Conservation (phyloP, 2,888 invertebrate genomes). For the Corythucha ciliata region DNA sequence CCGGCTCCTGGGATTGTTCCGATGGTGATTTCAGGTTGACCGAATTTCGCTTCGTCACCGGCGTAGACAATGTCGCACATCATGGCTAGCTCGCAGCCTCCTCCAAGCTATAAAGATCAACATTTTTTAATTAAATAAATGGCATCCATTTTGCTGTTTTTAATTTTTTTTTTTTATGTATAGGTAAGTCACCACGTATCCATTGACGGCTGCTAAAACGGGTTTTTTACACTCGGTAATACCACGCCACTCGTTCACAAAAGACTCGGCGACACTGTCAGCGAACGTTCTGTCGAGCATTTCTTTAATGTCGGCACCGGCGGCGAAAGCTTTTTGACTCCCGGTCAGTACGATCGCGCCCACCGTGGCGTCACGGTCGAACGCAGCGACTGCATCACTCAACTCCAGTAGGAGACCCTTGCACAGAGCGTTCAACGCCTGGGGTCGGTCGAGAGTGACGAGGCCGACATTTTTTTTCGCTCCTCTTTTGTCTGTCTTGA, state of each 20-base stretch:
- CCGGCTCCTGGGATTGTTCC: conserved; percentile 98
- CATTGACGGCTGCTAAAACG: conserved; percentile 96
- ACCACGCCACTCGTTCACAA: conserved; percentile 75
- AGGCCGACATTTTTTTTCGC: conserved; percentile 83
- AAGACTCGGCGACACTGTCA: conserved; percentile 58
- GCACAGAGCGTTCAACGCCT: conserved; percentile 92
- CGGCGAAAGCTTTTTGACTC: conserved; percentile 62
- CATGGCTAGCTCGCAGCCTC: conserved; percentile 98
- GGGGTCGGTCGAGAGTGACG: conserved; percentile 86
- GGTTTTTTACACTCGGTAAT: conserved; percentile 76
- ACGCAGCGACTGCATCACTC: conserved; percentile 54
- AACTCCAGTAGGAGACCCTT: conserved; percentile 80
- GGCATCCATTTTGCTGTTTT: too few species aligned
- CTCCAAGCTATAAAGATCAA: conserved; percentile 73
- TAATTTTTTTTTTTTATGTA: too few species aligned
- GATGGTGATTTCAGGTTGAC: conserved; percentile 94
- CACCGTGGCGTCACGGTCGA: conserved; percentile 62
- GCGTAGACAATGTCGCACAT: conserved; percentile 99
- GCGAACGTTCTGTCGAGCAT: conserved; percentile 75
- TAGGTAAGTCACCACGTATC: conserved; percentile 91
- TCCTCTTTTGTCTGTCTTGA: conserved; percentile 72
- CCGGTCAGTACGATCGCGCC: conserved; percentile 91
- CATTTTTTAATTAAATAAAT: too few species aligned
- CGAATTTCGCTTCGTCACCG: conserved; percentile 95
- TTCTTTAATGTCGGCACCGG: conserved; percentile 95